Conservation (phyloP, 2,797 vertebrate species). For the Botia almorhae region DNA sequence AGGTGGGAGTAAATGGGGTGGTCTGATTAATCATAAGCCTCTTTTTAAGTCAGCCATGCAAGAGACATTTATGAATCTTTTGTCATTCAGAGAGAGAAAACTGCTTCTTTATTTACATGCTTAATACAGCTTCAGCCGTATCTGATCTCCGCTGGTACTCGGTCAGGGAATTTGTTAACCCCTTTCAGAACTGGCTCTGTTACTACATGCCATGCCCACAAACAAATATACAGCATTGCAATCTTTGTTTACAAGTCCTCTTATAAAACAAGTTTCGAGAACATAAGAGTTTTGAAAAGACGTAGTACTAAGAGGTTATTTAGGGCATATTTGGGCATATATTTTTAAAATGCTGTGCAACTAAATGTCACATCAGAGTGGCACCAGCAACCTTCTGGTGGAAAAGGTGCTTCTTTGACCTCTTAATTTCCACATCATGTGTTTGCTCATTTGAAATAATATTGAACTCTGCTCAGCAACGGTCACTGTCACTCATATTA, state of each 20-base stretch:
- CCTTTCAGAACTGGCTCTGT: no score
- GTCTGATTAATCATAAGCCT: conserved; percentile 54
- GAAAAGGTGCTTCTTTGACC: no score
- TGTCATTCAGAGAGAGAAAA: neutral
- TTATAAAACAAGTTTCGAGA: neutral
- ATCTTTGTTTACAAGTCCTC: neutral
- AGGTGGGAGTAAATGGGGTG: neutral
- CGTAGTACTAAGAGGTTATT: neutral
- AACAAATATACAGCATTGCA: neutral
- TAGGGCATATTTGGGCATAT: neutral
- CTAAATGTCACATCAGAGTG: neutral
- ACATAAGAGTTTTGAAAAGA: neutral
- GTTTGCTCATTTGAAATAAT: neutral
- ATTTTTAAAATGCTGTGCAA: neutral
- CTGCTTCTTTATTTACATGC: neutral
- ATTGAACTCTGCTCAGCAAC: neutral
- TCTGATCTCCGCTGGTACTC: neutral
- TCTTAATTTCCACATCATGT: neutral
- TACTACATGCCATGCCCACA: neutral
- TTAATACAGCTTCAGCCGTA: neutral
- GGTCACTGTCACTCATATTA: neutral
- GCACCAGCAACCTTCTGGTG: no score
- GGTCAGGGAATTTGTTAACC: no score
- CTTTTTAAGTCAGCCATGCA: conserved; percentile 31
- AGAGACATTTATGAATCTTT: conserved; percentile 36